phyloP scores from a whole-genome alignment of 2,113 vertebrate species.

The Macroglossus sobrinus region DNA sequence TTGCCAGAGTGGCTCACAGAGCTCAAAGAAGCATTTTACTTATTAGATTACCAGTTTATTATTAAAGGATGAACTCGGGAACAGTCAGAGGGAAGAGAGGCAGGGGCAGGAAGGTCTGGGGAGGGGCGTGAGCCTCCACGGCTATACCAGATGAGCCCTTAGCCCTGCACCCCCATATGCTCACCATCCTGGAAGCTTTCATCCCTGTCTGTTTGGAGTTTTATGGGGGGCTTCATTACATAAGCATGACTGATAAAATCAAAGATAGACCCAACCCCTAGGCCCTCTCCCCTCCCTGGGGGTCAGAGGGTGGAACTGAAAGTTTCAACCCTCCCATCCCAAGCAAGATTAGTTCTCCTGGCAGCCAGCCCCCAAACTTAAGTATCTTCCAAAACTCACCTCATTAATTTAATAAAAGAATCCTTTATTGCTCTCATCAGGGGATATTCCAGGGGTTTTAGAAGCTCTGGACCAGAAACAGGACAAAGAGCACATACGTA shows the following conservation, averaged over 20 bases:
- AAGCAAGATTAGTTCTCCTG: not conserved
- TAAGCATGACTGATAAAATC: not conserved
- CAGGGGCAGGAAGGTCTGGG: not conserved
- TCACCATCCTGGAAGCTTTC: not conserved
- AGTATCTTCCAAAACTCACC: not conserved
- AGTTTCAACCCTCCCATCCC: not conserved
- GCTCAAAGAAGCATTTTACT: not conserved
- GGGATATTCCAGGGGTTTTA: not conserved
- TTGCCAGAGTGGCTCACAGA: not conserved
- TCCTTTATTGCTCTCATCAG: not conserved
- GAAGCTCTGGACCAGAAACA: not conserved
- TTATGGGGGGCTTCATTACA: not conserved
- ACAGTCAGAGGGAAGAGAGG: not conserved
- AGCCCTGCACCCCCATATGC: rapidly evolving
- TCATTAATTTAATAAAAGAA: not conserved
- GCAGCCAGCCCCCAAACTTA: not conserved
- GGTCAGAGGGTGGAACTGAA: not conserved
- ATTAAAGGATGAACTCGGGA: not conserved
- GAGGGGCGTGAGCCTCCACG: not conserved
- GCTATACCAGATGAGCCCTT: not conserved
- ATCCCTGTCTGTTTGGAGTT: not conserved
- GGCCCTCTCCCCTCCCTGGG: not conserved
- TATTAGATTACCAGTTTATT: not conserved
- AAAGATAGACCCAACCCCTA: not conserved
- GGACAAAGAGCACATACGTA: not conserved